These are phyloP conservation scores for Aegypius monachus DNA, from an alignment of 2,113 vertebrate species.

Conservation along the genomic window DNA sequence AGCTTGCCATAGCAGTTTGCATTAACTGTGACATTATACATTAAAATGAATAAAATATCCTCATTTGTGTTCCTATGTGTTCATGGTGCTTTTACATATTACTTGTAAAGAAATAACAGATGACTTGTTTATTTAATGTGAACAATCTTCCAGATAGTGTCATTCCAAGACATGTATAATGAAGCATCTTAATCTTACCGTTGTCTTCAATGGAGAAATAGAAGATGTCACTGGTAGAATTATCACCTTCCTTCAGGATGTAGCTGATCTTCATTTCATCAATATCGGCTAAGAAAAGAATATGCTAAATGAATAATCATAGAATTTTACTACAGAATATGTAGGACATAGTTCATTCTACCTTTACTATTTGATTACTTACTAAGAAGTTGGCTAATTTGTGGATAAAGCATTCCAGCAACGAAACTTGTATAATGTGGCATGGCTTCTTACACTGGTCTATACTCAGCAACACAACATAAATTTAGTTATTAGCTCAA, in stretches of 20 bases:
- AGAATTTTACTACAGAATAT: neutral
- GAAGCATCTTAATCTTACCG: slow-evolving; percentile 68
- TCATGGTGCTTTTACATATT: neutral
- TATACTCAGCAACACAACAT: neutral
- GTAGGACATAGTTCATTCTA: neutral
- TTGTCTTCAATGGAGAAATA: slow-evolving; percentile 84
- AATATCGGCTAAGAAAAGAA: slow-evolving; percentile 74
- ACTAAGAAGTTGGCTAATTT: neutral
- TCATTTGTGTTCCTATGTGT: neutral
- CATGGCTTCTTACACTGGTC: neutral
- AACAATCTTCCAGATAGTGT: neutral
- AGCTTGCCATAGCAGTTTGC: neutral
- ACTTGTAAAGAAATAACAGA: neutral
- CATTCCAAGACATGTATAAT: neutral
- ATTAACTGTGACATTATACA: neutral
- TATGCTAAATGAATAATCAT: neutral
- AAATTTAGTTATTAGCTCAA: neutral
- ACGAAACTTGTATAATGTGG: neutral
- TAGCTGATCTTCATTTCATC: slow-evolving; percentile 85
- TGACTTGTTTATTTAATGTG: neutral
- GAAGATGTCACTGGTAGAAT: slow-evolving; percentile 82
- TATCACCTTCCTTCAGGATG: slow-evolving; percentile 77
- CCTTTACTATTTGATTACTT: neutral
- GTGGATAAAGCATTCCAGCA: neutral
- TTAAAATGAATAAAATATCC: neutral